Evolutionary conservation across 2,113 vertebrate species (phyloP), one percentile per base, ranked within the genome.

Genomic region (Garra rufa): DNA sequence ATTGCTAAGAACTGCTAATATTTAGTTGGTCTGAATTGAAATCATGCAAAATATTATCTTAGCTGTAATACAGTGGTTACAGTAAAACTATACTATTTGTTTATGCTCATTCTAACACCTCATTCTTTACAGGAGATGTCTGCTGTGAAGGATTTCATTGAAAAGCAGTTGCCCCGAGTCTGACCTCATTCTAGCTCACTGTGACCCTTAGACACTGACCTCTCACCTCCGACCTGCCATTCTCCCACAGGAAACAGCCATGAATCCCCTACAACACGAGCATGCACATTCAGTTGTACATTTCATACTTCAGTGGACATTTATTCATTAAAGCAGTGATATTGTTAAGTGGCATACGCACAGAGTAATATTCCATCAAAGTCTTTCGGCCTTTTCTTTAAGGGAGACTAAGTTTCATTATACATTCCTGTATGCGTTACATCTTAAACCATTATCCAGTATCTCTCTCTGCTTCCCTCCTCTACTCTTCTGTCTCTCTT

Each of bases 61-160:
- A 17, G 1, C 28, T 65, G 6, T 9, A 21, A 4, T 69, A 48
- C 59, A 28, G 1, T 38, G 15, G 43, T 50, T 81, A 28, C 80
- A 55, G 15, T 11, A 28, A 52, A 15, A 52, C 28, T 9, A 7
- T 34, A 34, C 17, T 19, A 67, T 50, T 3, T 77, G 59, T 14
- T 75, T 19, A 50, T 70, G 21, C 55, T 46, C 26, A 11, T 30
- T 48, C 69, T 75, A 63, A 50, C 43, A 17, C 34, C 77, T 86
- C 65, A 75, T 84, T 59, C 85, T 52, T 87, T 90, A 41, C 94
- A 99, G 98, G 98, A 99, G 95, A 97, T 99, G 97, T 92, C 92
- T 81, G 95, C 93, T 0, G 97, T 99, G 94, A 98, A 97, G 94
- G 96, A 98, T 84, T 99, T 99, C 93, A 96, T 99, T 17, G 96